A percentile compares a stretch with the other conserved stretches of the same genome.
Conservation (phyloP, 2,113 vertebrate genomes). For the Etia nguti region DNA sequence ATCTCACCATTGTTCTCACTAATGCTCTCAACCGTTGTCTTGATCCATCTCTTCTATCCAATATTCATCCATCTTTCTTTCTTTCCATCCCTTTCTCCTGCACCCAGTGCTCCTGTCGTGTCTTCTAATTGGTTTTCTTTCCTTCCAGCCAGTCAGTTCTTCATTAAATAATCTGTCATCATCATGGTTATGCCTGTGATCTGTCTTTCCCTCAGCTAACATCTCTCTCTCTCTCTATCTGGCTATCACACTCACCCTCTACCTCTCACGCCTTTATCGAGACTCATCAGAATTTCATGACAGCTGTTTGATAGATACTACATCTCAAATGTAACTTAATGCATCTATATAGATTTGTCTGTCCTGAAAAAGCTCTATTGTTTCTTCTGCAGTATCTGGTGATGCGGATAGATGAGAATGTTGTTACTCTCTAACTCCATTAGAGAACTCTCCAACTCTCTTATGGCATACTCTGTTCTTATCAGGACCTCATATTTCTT, state of each 20-base stretch:
- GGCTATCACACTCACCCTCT: background rate
- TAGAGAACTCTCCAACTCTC: background rate
- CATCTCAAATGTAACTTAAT: slow-evolving; percentile 2
- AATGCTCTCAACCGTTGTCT: slow-evolving; percentile 37
- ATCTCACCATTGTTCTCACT: slow-evolving; percentile 33
- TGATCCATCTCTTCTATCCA: slow-evolving; percentile 48
- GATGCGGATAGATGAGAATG: background rate
- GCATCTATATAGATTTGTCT: background rate
- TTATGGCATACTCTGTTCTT: background rate
- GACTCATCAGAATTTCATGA: slow-evolving; percentile 29
- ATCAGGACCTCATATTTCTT: background rate
- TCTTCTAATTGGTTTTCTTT: slow-evolving; percentile 56
- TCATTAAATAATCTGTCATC: slow-evolving; percentile 61
- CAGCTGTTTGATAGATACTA: slow-evolving; percentile 24
- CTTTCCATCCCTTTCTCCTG: background rate
- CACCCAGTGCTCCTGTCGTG: background rate
- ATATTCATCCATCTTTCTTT: slow-evolving; percentile 43
- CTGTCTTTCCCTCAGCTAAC: slow-evolving; percentile 24
- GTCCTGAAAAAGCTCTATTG: background rate
- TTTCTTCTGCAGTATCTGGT: background rate
- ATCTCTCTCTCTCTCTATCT: background rate
- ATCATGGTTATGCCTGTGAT: slow-evolving; percentile 16
- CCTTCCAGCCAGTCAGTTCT: slow-evolving; percentile 48
- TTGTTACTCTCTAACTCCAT: background rate
- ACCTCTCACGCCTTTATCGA: slow-evolving; percentile 23